These are phyloP conservation scores for Ctenopoma multispine DNA, from an alignment of 2,797 vertebrate genomes.

Conservation along the genomic window DNA sequence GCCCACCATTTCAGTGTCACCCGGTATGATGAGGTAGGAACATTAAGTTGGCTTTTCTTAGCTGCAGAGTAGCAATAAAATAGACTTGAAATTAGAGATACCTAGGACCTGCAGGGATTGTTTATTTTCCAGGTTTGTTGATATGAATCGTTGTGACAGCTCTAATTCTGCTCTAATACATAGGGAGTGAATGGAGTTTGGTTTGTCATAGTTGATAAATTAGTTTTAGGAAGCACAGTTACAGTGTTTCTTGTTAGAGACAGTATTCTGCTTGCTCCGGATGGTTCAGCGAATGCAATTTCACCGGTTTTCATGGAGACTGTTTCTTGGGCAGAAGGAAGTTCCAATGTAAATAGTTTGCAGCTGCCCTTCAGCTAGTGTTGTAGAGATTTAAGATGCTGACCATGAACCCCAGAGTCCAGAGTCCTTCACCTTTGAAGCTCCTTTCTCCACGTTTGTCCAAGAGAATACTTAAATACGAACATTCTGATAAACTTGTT, in stretches of 20 bases:
- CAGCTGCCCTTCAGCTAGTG: not conserved
- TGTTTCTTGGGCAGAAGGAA: not conserved
- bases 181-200: not conserved
- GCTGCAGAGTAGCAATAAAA: not conserved
- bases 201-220: not conserved
- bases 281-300: too few species aligned
- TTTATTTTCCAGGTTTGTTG: not conserved
- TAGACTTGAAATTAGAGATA: not conserved
- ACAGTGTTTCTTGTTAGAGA: not conserved
- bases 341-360: not conserved
- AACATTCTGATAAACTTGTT: too few species aligned
- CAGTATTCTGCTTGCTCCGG: not conserved
- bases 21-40: not conserved
- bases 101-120: not conserved
- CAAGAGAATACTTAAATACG: too few species aligned
- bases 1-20: not conserved
- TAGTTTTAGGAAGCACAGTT: not conserved
- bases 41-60: not conserved
- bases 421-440: not conserved
- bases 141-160: not conserved
- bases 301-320: not conserved
- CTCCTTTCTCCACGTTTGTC: not conserved
- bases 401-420: not conserved
- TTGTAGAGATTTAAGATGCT: not conserved
- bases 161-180: not conserved